Conservation (phyloP, 1,140 invertebrate genomes). For the Calliopsis andreniformis region DNA sequence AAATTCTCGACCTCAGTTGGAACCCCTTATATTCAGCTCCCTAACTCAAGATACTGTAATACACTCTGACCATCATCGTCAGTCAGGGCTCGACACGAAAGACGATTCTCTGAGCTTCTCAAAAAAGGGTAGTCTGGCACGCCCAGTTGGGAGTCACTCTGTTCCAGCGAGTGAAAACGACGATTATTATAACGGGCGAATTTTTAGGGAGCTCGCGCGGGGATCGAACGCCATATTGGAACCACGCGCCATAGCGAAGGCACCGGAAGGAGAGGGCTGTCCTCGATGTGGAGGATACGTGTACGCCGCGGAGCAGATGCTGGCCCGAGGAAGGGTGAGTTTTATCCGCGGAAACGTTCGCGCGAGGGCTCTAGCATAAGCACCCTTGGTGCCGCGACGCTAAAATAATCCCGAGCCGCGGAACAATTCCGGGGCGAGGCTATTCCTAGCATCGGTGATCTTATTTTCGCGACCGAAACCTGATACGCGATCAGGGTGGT, state of each 20-base stretch:
- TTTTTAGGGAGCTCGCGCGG: conserved; percentile 68
- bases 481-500: not conserved
- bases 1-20: too few species aligned
- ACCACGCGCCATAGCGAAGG: conserved; percentile 89
- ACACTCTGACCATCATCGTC: too few species aligned
- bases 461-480: conserved; percentile 24
- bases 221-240: conserved; percentile 84
- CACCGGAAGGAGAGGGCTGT: conserved; percentile 93
- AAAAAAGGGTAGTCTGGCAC: not conserved
- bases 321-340: conserved; percentile 93
- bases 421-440: conserved; percentile 2
- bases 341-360: not conserved
- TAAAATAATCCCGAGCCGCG: not conserved
- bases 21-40: too few species aligned
- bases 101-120: too few species aligned
- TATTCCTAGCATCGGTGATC: conserved; percentile 4
- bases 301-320: conserved; percentile 96
- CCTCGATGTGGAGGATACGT: conserved; percentile 95
- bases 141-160: conserved; percentile 14
- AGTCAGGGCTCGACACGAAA: too few species aligned
- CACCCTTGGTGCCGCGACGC: conserved; percentile 32
- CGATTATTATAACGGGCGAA: conserved; percentile 15
- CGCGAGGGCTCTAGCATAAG: not conserved
- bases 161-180: not conserved
- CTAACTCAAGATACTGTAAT: too few species aligned